A percentile compares a stretch with the other conserved stretches of the same genome.
These are phyloP conservation scores for Paraplagusia blochii DNA, from an alignment of 2,113 vertebrate species.

Conservation along the genomic window DNA sequence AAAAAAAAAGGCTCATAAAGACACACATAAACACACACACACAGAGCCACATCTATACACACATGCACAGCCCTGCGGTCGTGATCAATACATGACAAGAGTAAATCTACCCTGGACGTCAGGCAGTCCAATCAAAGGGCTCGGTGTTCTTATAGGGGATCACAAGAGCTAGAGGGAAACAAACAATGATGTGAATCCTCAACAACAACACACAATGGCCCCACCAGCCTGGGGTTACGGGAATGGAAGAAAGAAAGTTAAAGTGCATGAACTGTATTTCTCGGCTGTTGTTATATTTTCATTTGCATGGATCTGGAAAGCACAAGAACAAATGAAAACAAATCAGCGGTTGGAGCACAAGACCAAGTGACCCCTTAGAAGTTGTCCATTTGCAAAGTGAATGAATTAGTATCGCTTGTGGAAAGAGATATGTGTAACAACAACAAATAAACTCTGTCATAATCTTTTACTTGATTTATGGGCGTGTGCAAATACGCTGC, in stretches of 20 bases:
- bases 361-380: background rate
- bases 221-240: slow-evolving; percentile 64
- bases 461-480: slow-evolving; percentile 49
- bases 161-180: slow-evolving; percentile 70
- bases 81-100: slow-evolving; percentile 79
- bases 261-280: slow-evolving; percentile 36
- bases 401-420: background rate
- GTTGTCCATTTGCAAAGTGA: background rate
- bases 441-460: slow-evolving; percentile 7
- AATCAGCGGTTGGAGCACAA: slow-evolving; percentile 2
- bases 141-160: slow-evolving; percentile 75
- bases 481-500: slow-evolving; percentile 36
- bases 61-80: slow-evolving; percentile 66
- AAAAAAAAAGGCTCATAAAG: slow-evolving; percentile 22
- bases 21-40: slow-evolving; percentile 16
- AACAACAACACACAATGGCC: slow-evolving; percentile 67
- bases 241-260: slow-evolving; percentile 57
- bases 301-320: background rate
- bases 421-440: background rate
- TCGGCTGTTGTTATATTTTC: slow-evolving; percentile 1
- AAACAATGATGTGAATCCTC: slow-evolving; percentile 73
- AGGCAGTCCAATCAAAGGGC: slow-evolving; percentile 76
- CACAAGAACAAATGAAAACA: background rate
- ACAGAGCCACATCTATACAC: slow-evolving; percentile 18
- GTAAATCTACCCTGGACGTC: slow-evolving; percentile 77